Evolutionary conservation across 2,113 vertebrate genomes (phyloP).

Genomic region (Mobula hypostoma): DNA sequence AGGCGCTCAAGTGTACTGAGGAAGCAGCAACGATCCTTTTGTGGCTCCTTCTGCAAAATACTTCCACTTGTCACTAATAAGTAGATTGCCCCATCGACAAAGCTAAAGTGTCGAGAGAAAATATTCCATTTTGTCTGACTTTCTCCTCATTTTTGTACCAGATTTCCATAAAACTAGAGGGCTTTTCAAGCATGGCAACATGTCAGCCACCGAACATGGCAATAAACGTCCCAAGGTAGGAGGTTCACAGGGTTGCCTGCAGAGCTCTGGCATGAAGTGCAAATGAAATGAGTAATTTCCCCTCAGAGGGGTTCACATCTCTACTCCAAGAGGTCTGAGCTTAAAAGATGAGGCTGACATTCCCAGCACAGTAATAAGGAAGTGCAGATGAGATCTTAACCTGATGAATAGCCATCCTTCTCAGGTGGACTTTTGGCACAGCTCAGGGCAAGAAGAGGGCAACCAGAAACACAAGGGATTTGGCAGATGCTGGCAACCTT

Average conservation of each 20-base stretch:
- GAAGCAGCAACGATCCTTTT: background rate
- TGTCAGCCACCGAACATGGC: background rate
- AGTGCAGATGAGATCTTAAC: too few relatives aligned
- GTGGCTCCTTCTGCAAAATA: background rate
- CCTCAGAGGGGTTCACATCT: too few relatives aligned
- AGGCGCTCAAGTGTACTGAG: background rate
- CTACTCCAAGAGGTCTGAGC: too few relatives aligned
- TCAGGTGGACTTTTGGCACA: too few relatives aligned
- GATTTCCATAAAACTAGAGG: background rate
- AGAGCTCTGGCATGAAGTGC: too few relatives aligned
- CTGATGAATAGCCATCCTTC: too few relatives aligned
- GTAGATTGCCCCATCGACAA: background rate
- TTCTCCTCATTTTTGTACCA: background rate
- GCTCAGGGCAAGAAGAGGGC: too few relatives aligned
- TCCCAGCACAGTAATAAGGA: too few relatives aligned
- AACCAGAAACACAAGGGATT: too few relatives aligned
- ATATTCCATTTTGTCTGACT: background rate
- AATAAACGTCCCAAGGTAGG: background rate
- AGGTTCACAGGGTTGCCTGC: background rate
- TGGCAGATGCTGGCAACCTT: too few relatives aligned
- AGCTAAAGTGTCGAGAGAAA: background rate
- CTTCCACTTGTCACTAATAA: background rate
- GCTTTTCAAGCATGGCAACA: background rate
- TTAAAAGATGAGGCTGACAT: too few relatives aligned
- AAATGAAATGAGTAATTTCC: too few relatives aligned